phyloP scores from a whole-genome alignment of 2,113 vertebrate genomes.

The Astatoreochromis straeleni region DNA sequence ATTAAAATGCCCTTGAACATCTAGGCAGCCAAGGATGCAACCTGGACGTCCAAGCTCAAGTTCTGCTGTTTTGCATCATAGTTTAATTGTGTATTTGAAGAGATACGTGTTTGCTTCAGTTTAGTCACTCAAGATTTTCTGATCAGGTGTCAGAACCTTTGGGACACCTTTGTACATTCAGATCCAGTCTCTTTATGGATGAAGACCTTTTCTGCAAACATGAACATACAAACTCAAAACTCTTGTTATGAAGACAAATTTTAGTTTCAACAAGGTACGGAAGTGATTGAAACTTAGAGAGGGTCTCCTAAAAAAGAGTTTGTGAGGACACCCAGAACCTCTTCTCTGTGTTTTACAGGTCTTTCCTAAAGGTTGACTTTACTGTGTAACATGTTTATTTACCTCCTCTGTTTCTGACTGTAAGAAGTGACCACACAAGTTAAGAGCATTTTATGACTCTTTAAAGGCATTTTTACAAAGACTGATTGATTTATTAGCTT shows the following conservation, averaged over 20 bases:
- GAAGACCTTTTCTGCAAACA: not conserved
- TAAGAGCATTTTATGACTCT: not conserved
- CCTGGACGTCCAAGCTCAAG: not conserved
- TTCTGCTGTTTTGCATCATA: not conserved
- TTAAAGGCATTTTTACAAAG: not conserved
- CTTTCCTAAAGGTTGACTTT: not conserved
- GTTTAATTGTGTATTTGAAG: not conserved
- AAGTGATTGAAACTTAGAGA: not conserved
- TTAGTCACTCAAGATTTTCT: not conserved
- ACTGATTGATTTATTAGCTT: slow-evolving; percentile 15
- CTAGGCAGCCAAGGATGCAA: not conserved
- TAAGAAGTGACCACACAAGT: not conserved
- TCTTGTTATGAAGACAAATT: not conserved
- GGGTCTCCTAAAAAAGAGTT: not conserved
- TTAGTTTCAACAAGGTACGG: not conserved
- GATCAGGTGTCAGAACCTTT: not conserved
- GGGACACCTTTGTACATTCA: not conserved
- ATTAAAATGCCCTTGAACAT: not conserved
- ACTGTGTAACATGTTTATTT: not conserved
- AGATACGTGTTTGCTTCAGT: not conserved
- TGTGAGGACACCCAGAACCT: not conserved
- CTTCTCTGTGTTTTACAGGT: not conserved
- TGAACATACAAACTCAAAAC: not conserved
- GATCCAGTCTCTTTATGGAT: not conserved
- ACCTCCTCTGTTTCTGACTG: not conserved